Evolutionary conservation across 1,140 invertebrate species (phyloP).

Genomic region (Bombus terrestris): DNA sequence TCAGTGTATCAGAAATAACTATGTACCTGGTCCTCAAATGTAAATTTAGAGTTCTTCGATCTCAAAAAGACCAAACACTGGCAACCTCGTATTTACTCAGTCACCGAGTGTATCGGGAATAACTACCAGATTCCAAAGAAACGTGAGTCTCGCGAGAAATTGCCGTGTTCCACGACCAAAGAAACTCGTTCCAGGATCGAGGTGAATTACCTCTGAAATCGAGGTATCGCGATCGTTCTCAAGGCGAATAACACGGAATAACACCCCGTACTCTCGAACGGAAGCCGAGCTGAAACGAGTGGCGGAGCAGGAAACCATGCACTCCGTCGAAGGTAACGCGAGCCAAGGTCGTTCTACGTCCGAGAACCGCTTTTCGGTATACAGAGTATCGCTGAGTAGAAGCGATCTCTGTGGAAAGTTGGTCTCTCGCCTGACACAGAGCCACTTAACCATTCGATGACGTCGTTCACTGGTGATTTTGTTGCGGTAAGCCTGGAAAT

Average conservation of each 20-base stretch:
- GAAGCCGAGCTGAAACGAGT: constrained; percentile 18
- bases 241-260: constrained; percentile 24
- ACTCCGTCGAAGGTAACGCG: constrained; percentile 37
- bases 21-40: too few relatives aligned
- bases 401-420: constrained; percentile 30
- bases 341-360: constrained; percentile 52
- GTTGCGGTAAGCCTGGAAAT: neutral
- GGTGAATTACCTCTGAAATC: constrained; percentile 16
- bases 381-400: neutral
- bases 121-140: neutral
- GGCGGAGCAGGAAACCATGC: constrained; percentile 27
- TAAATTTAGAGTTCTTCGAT: too few relatives aligned
- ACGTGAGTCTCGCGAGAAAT: neutral
- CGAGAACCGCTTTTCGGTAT: constrained; percentile 44
- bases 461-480: neutral
- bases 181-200: neutral
- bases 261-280: neutral
- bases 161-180: neutral
- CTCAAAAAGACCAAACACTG: too few relatives aligned
- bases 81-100: too few relatives aligned
- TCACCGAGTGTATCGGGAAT: too few relatives aligned
- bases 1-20: too few relatives aligned
- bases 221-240: constrained; percentile 13
- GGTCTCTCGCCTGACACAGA: neutral
- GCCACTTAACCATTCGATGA: neutral